Conservation (phyloP, 2,797 vertebrate genomes). For the Phoeniculus purpureus region DNA sequence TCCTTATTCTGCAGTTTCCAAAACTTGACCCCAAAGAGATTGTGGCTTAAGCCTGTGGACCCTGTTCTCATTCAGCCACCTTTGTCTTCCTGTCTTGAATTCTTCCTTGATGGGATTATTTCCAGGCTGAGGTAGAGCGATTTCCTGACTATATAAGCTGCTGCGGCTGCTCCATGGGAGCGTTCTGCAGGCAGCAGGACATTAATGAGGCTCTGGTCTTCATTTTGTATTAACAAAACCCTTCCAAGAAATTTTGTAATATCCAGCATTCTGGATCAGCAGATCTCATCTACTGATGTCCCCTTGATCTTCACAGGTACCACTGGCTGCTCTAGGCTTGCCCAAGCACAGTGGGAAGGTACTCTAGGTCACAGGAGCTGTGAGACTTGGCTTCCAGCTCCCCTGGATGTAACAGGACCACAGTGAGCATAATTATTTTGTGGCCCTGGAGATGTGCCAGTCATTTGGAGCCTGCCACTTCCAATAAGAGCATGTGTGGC, state of each 20-base stretch:
- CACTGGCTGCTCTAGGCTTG: neutral
- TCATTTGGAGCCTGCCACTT: conserved; percentile 32
- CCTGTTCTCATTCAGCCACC: neutral
- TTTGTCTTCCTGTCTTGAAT: neutral
- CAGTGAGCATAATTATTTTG: neutral
- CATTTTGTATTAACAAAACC: neutral
- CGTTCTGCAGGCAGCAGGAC: neutral
- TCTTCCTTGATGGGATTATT: neutral
- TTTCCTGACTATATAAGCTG: neutral
- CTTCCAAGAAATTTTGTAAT: neutral
- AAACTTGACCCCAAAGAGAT: neutral
- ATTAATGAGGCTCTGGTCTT: neutral
- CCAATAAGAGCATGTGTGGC: neutral
- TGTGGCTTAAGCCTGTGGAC: neutral
- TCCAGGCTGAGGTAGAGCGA: neutral
- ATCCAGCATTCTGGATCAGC: neutral
- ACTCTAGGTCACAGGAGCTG: neutral
- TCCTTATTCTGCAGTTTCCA: neutral
- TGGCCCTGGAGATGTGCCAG: conserved; percentile 9
- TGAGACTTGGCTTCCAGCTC: conserved; percentile 23
- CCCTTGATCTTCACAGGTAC: neutral
- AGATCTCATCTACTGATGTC: neutral
- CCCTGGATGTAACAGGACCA: conserved; percentile 26
- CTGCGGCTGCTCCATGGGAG: neutral
- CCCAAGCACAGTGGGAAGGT: neutral